Evolutionary conservation across 2,113 vertebrate genomes (phyloP).

Genomic region (Silurus asotus): DNA sequence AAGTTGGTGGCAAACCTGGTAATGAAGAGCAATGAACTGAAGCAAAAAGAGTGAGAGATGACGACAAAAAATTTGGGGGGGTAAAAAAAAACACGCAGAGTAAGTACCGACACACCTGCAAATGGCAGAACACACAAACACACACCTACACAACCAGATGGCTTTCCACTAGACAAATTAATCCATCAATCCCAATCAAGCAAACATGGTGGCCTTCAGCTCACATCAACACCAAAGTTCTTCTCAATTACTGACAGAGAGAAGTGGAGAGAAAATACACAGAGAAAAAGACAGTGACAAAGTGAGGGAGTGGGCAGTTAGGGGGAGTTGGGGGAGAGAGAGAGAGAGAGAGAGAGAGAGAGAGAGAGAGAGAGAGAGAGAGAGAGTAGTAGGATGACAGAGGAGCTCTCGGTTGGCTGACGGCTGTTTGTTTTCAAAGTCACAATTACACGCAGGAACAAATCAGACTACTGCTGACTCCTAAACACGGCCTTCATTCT

Average conservation of each 20-base stretch:
- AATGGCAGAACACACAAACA: conserved; percentile 4
- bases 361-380: conserved; percentile 40
- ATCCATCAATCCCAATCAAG: conserved; percentile 71
- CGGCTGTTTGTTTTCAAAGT: conserved; percentile 69
- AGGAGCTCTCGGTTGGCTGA: conserved; percentile 63
- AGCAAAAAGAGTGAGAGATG: not conserved
- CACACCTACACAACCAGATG: conserved; percentile 55
- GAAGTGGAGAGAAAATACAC: conserved; percentile 17
- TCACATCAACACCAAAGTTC: conserved; percentile 64
- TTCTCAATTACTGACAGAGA: conserved; percentile 43
- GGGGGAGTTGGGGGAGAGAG: not conserved
- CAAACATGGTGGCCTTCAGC: conserved; percentile 68
- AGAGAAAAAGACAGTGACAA: conserved; percentile 56
- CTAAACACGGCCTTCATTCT: conserved; percentile 41
- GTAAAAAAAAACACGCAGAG: not conserved
- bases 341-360: conserved; percentile 30
- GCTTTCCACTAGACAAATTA: conserved; percentile 63
- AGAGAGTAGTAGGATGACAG: conserved; percentile 41
- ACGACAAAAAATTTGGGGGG: not conserved
- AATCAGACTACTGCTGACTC: conserved; percentile 53
- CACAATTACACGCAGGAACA: conserved; percentile 69
- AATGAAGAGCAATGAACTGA: conserved; percentile 16
- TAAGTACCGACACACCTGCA: conserved; percentile 30
- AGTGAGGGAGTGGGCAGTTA: conserved; percentile 17
- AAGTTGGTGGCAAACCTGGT: not conserved